Evolutionary conservation across 1,140 invertebrate species (phyloP), one percentile per base, ranked within the genome.

Genomic region (Phthorimaea operculella): DNA sequence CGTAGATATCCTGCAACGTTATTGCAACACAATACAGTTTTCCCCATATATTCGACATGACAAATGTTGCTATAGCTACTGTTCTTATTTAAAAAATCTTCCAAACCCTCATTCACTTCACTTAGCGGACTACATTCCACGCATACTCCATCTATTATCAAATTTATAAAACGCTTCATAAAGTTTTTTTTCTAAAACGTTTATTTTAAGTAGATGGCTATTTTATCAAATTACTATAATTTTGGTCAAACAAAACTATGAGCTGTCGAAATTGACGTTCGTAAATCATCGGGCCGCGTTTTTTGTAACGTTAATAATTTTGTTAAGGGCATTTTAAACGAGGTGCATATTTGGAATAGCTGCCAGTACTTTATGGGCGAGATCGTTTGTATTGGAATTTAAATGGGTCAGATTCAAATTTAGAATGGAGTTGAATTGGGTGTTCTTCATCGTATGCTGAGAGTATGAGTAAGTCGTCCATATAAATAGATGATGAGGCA

Each of bases 151-250:
- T 73, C 72, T 74, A 75, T 76, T 70, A 77, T 68, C 61, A 68
- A 68, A 63, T 61, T 51, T 39, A 39, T 39, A 39, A 39, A 39
- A 47, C 15, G 44, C 57, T 60, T 64, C 57, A 58, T 63, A 62
- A 59, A 17, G 15, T 55, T 67, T 64, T 70, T 71, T 68, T 68
- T 53, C 57, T 55, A 48, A 59, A 72, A 64, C 76, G 64, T 77
- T 81, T 69, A 69, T 76, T 74, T 69, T 74, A 79, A 80, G 72
- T 78, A 76, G 69, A 82, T 79, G 74, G 69, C 55, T 75, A 70
- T 81, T 81, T 76, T 71, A 78, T 76, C 61, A 79, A 79, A 82
- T 84, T 75, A 82, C 81, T 82, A 82, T 84, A 82, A 84, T 84
- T 84, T 76, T 60, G 64, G 66, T 62, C 64, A 71, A 74, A 74